These are phyloP conservation scores for Neofelis nebulosa DNA, from an alignment of 2,113 vertebrate genomes.

Conservation along the genomic window DNA sequence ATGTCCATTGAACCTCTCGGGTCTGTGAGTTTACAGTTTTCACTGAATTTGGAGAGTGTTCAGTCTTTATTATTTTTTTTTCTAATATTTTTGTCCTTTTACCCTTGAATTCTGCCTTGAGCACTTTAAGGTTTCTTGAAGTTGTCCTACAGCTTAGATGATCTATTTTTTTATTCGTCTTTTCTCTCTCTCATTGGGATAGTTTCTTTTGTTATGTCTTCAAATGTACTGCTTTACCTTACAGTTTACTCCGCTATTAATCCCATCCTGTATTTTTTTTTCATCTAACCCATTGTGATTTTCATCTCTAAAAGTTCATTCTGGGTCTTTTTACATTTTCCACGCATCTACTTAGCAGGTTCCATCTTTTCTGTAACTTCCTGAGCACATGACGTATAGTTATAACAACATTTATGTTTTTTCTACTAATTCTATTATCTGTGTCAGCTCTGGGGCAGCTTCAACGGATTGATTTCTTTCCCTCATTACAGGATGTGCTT, in stretches of 20 bases:
- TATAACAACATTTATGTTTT: not conserved
- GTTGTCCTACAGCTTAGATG: not conserved
- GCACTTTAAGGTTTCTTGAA: not conserved
- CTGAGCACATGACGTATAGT: not conserved
- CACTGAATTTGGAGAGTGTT: not conserved
- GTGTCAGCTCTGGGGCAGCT: not conserved
- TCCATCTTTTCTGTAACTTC: not conserved
- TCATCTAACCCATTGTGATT: not conserved
- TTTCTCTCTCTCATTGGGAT: not conserved
- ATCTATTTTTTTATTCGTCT: not conserved
- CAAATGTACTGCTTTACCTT: not conserved
- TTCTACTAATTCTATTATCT: not conserved
- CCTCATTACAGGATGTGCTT: not conserved
- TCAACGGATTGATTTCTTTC: not conserved
- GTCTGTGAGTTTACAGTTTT: not conserved
- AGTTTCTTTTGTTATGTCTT: not conserved
- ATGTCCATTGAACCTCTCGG: not conserved
- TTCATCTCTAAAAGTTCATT: not conserved
- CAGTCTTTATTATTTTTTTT: not conserved
- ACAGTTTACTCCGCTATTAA: not conserved
- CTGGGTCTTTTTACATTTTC: not conserved
- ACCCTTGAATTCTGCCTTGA: not conserved
- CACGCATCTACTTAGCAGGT: not conserved
- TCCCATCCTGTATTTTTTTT: not conserved
- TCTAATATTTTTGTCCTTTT: not conserved